Evolutionary conservation across 2,888 invertebrate species (phyloP).

Genomic region (Brachypalpus laphriformis): DNA sequence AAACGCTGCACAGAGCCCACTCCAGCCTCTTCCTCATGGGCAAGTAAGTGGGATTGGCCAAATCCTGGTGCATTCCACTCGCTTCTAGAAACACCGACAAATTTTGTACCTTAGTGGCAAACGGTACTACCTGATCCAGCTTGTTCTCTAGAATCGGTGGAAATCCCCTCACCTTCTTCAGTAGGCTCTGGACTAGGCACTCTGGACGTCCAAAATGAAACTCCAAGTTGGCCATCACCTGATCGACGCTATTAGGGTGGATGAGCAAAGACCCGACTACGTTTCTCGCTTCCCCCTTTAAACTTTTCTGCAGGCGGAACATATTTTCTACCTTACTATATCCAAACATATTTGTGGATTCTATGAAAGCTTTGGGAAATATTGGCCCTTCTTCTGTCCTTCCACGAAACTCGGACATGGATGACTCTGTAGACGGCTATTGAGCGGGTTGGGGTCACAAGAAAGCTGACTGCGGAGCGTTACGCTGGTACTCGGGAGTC

Average conservation of each 20-base stretch:
- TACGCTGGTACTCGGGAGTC: neutral
- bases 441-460: neutral
- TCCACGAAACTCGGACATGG: conserved; percentile 12
- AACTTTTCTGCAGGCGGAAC: neutral
- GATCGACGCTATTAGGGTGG: neutral
- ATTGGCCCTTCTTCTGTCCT: conserved; percentile 59
- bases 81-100: no score
- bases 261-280: neutral
- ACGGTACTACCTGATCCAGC: no score
- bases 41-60: no score
- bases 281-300: neutral
- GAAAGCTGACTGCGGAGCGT: neutral
- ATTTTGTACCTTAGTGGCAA: no score
- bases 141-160: no score
- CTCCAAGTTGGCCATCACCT: neutral
- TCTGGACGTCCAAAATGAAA: conserved; percentile 30
- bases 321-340: conserved; percentile 33
- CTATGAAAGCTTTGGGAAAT: conserved; percentile 49
- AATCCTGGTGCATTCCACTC: no score
- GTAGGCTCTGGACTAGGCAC: conserved; percentile 45
- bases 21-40: no score
- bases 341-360: conserved; percentile 37
- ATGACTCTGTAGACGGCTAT: neutral
- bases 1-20: no score
- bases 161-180: no score